phyloP scores from a whole-genome alignment of 2,888 invertebrate genomes.

The Melanchra persicariae region DNA sequence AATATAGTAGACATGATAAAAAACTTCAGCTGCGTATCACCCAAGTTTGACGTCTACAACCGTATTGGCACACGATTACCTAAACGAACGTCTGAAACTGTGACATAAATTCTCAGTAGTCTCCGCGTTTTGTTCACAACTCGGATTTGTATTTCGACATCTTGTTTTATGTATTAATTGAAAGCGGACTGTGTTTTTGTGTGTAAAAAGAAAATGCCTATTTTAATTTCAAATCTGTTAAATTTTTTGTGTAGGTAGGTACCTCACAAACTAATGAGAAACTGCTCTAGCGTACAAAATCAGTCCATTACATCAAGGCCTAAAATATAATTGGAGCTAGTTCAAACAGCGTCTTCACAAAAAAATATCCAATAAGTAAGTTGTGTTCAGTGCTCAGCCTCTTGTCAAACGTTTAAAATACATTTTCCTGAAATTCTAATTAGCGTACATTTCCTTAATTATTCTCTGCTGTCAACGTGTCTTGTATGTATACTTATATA shows the following conservation, averaged over 20 bases:
- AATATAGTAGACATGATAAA: not conserved
- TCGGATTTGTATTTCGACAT: not conserved
- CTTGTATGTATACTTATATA: not conserved
- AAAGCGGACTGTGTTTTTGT: not conserved
- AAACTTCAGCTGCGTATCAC: not conserved
- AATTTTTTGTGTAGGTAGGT: not conserved
- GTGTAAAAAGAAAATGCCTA: not conserved
- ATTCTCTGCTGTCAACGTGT: conserved; percentile 30
- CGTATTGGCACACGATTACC: not conserved
- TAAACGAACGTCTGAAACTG: not conserved
- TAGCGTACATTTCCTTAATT: conserved; percentile 35
- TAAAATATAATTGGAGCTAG: conserved; percentile 49
- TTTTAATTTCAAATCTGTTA: not conserved
- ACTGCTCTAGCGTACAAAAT: not conserved
- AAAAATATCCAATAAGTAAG: conserved; percentile 29
- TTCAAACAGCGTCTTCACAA: conserved; percentile 37
- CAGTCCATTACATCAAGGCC: conserved; percentile 29
- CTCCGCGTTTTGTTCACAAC: not conserved
- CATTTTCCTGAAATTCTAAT: conserved; percentile 46
- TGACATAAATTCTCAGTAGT: not conserved
- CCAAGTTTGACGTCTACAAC: not conserved
- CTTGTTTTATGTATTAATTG: conserved; percentile 6
- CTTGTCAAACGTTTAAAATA: conserved; percentile 44
- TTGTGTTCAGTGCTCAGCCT: conserved; percentile 28
- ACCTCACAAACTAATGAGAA: not conserved